Evolutionary conservation across 2,888 invertebrate genomes (phyloP).

Genomic region (Callosobruchus maculatus): DNA sequence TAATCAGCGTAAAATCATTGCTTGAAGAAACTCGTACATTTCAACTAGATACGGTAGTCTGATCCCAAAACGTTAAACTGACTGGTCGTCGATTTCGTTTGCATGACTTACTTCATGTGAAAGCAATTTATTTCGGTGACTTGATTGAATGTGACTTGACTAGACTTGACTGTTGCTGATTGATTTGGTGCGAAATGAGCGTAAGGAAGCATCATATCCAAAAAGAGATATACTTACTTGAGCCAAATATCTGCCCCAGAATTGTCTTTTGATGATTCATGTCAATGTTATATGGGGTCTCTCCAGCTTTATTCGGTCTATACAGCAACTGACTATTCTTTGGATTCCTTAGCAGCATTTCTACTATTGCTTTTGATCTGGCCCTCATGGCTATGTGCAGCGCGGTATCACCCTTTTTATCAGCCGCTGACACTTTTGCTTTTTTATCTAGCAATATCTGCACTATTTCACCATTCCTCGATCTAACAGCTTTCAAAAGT

Average conservation of each 20-base stretch:
- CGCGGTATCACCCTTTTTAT: slow-evolving; percentile 90
- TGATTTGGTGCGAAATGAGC: too few species aligned
- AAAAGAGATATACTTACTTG: slow-evolving; percentile 55
- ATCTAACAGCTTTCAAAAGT: slow-evolving; percentile 85
- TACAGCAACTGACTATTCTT: slow-evolving; percentile 93
- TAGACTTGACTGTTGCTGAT: too few species aligned
- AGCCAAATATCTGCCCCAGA: slow-evolving; percentile 92
- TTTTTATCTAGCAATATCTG: slow-evolving; percentile 87
- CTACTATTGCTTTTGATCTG: slow-evolving; percentile 87
- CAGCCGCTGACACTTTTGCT: slow-evolving; percentile 88
- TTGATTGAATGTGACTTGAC: too few species aligned
- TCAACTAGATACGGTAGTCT: too few species aligned
- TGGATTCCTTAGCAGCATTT: slow-evolving; percentile 90
- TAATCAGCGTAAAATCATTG: too few species aligned
- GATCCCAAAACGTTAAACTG: too few species aligned
- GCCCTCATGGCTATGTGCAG: slow-evolving; percentile 96
- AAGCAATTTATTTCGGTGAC: too few species aligned
- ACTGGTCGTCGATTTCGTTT: too few species aligned
- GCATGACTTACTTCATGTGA: too few species aligned
- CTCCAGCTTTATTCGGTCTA: slow-evolving; percentile 88
- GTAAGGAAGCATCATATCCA: too few species aligned
- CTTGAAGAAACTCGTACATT: too few species aligned
- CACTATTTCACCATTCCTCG: slow-evolving; percentile 86
- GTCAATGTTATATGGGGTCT: slow-evolving; percentile 98
- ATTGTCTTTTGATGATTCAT: slow-evolving; percentile 92